Evolutionary conservation across 2,797 vertebrate genomes (phyloP), one percentile per base, ranked within the genome.

Genomic region (Eptatretus atami): DNA sequence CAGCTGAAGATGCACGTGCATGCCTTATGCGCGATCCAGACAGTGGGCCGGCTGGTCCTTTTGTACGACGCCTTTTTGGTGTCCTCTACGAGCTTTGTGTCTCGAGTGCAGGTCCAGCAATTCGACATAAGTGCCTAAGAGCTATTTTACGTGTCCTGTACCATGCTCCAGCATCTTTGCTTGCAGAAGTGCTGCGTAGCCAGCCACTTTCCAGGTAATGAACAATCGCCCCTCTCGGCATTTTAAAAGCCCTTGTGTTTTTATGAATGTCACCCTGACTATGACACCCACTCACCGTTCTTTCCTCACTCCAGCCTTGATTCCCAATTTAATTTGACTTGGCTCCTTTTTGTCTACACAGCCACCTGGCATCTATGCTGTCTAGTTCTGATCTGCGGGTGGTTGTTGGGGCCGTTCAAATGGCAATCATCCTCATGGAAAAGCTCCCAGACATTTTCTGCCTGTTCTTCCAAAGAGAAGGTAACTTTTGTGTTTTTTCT

Each of bases 61-160:
- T 98, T 72, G 96, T 98, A 73, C 96, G 96, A 81, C 96, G 86
- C 53, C 76, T 98, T 68, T 98, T 98, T 70, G 92, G 92, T 71
- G 92, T 98, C 75, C 82, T 98, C 74, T 98, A 98, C 74, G 92
- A 98, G 79, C 90, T 96, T 65, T 98, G 96, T 77, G 96, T 90
- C 76, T 98, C 92, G 70, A 96, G 90, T 44, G 92, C 92, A 71
- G 92, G 90, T 72, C 92, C 90, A 70, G 92, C 92, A 67, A 90
- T 98, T 78, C 85, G 92, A 95, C 92, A 98, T 78, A 98, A 98
- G 90, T 98, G 88, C 90, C 92, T 98, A 90, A 85, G 92, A 88
- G 92, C 92, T 83, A 98, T 98, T 79, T 90, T 98, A 80, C 92
- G 92, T 78, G 95, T 98, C 75, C 94, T 98, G 77, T 98, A 81